phyloP scores from a whole-genome alignment of 1,140 invertebrate genomes.

The Lanistes nyassanus region DNA sequence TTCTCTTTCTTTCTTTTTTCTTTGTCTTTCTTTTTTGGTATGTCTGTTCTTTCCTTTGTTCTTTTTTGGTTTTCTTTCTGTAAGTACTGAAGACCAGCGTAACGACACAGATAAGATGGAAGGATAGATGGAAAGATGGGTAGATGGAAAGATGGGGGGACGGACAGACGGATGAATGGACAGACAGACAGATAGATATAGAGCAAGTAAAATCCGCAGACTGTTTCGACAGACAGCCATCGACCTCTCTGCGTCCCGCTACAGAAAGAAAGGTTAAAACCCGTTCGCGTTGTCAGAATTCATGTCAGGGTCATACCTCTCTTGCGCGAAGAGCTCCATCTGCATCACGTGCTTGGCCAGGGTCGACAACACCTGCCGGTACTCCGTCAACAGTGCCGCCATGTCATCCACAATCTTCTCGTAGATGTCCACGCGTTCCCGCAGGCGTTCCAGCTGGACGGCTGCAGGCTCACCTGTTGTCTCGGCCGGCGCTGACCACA shows the following conservation, averaged over 20 bases:
- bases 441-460: no score
- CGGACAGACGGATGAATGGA: no score
- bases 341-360: not conserved
- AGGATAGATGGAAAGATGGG: not conserved
- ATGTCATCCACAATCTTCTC: no score
- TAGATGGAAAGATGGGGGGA: not conserved
- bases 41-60: not conserved
- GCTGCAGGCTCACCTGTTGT: no score
- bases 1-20: not conserved
- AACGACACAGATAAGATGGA: slow-evolving; percentile 7
- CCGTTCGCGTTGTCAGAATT: not conserved
- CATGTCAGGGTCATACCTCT: not conserved
- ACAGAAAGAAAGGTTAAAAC: not conserved
- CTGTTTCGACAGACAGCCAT: no score
- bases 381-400: no score
- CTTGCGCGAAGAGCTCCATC: not conserved
- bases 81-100: not conserved
- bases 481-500: no score
- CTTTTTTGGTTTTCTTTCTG: no score
- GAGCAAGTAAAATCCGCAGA: not conserved
- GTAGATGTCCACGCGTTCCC: no score
- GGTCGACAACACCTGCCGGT: not conserved
- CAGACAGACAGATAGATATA: not conserved
- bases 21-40: not conserved
- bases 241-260: no score